phyloP scores from a whole-genome alignment of 2,113 vertebrate species.

The Nothoprocta perdicaria region DNA sequence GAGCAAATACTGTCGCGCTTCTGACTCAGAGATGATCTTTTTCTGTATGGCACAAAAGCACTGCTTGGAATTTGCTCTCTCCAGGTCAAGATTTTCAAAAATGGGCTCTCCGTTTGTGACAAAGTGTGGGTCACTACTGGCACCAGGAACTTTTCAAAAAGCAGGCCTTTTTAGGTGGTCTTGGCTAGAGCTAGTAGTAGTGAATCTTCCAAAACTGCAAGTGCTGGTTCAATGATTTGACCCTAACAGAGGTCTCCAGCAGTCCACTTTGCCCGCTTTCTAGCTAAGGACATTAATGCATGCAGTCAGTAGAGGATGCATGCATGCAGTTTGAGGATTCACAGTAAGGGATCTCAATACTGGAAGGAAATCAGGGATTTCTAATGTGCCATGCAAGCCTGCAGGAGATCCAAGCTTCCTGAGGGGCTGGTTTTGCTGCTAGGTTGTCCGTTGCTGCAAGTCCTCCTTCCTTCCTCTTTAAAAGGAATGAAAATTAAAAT shows the following conservation, averaged over 20 bases:
- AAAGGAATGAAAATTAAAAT: not conserved
- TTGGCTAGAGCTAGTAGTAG: not conserved
- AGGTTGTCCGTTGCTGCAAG: not conserved
- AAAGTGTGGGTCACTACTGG: not conserved
- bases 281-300: not conserved
- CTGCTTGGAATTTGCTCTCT: not conserved
- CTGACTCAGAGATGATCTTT: rapidly evolving
- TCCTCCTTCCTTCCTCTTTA: not conserved
- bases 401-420: not conserved
- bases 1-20: not conserved
- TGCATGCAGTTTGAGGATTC: not conserved
- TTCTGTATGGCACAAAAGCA: not conserved
- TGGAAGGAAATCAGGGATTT: not conserved
- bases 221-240: not conserved
- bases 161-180: rapidly evolving
- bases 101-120: not conserved
- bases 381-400: not conserved
- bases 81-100: not conserved
- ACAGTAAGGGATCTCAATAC: not conserved
- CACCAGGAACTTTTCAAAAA: not conserved
- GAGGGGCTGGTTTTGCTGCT: not conserved
- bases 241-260: not conserved
- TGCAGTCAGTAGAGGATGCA: too few relatives aligned
- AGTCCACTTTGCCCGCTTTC: not conserved
- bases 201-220: not conserved